These are phyloP conservation scores for Erpobdella octoculata DNA, from an alignment of 2,888 invertebrate species.

Conservation along the genomic window DNA sequence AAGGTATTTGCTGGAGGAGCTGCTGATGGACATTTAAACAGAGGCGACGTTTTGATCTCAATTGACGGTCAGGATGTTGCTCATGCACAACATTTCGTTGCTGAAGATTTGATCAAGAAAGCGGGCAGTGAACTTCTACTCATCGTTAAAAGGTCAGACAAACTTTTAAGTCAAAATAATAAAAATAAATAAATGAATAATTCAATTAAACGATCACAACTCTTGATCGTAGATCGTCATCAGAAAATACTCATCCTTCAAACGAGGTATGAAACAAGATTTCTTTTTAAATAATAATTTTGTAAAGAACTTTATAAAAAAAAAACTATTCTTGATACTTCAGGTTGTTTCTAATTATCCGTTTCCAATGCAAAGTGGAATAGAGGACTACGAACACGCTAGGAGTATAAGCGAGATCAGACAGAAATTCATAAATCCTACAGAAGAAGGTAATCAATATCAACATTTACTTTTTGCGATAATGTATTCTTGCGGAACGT, in stretches of 20 bases:
- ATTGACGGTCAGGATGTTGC: slow-evolving; percentile 80
- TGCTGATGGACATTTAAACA: slow-evolving; percentile 70
- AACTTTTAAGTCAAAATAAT: not conserved
- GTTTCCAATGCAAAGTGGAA: slow-evolving; percentile 14
- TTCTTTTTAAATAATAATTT: too few relatives aligned
- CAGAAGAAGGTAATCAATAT: not conserved
- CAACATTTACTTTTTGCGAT: not conserved
- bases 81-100: slow-evolving; percentile 80
- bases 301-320: too few relatives aligned
- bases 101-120: slow-evolving; percentile 61
- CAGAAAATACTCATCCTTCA: not conserved
- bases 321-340: too few relatives aligned
- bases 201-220: not conserved
- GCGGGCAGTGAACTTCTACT: slow-evolving; percentile 47
- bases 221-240: not conserved
- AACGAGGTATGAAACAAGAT: too few relatives aligned
- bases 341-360: slow-evolving; percentile 6
- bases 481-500: not conserved
- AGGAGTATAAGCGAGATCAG: slow-evolving; percentile 3
- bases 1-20: slow-evolving; percentile 82
- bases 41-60: slow-evolving; percentile 82
- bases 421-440: slow-evolving; percentile 9
- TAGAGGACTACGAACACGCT: slow-evolving; percentile 25
- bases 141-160: slow-evolving; percentile 41
- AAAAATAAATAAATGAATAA: not conserved